phyloP scores from a whole-genome alignment of 2,888 invertebrate genomes.

The Coelopa pilipes region DNA sequence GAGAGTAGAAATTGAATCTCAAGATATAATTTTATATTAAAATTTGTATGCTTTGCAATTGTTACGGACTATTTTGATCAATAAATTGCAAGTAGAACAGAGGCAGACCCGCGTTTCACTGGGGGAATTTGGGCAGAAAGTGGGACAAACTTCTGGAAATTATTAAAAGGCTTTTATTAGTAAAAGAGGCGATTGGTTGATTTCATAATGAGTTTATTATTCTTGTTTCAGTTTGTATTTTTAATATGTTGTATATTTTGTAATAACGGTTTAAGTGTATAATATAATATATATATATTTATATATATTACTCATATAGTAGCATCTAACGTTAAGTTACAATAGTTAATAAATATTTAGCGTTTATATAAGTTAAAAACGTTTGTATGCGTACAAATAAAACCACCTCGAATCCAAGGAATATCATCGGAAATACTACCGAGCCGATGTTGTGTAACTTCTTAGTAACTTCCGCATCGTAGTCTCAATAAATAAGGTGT shows the following conservation, averaged over 20 bases:
- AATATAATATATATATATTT: slow-evolving; percentile 22
- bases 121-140: slow-evolving; percentile 5
- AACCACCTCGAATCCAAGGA: neutral
- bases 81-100: slow-evolving; percentile 13
- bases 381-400: slow-evolving; percentile 4
- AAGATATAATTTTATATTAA: slow-evolving; percentile 23
- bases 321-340: slow-evolving; percentile 32
- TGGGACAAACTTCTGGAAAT: no score
- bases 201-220: slow-evolving; percentile 32
- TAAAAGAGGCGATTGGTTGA: slow-evolving; percentile 8
- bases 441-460: neutral
- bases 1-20: slow-evolving; percentile 13
- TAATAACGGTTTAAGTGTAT: slow-evolving; percentile 30
- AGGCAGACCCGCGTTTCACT: neutral
- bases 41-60: slow-evolving; percentile 31
- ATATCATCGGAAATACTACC: neutral
- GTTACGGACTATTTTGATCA: slow-evolving; percentile 17
- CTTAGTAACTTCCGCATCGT: neutral
- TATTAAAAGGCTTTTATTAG: neutral
- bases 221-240: slow-evolving; percentile 28
- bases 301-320: slow-evolving; percentile 26
- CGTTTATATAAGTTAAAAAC: slow-evolving; percentile 10
- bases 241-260: slow-evolving; percentile 35
- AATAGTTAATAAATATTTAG: slow-evolving; percentile 31
- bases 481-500: neutral